phyloP scores from a whole-genome alignment of 1,140 invertebrate species.

The Bombyx mori region ASM3026992v2 NC_085135.1:10234501-10235000 shows the following conservation, averaged over 20 bases:
- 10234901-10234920: conserved; percentile 16
- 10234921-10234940: conserved; percentile 12
- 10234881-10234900: too few species aligned
- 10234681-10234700: conserved; percentile 9
- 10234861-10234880: conserved; percentile 15
- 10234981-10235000: neutral
- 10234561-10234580: conserved; percentile 3
- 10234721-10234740: conserved; percentile 11
- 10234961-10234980: neutral
- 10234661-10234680: too few species aligned
- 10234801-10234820: conserved; percentile 14
- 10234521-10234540: conserved; percentile 1
- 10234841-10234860: conserved; percentile 13
- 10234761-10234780: conserved; percentile 13
- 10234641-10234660: conserved; percentile 12
- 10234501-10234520: conserved; percentile 5
- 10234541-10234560: conserved; percentile 2
- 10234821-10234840: conserved; percentile 18
- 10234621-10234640: conserved; percentile 4
- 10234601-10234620: conserved; percentile 5
- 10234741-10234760: conserved; percentile 17
- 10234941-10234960: too few species aligned
- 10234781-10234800: conserved; percentile 14
- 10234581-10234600: neutral
- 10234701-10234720: conserved; percentile 13